Evolutionary conservation across 2,888 invertebrate species (phyloP).

Genomic region (Synergus laeviventris): DNA sequence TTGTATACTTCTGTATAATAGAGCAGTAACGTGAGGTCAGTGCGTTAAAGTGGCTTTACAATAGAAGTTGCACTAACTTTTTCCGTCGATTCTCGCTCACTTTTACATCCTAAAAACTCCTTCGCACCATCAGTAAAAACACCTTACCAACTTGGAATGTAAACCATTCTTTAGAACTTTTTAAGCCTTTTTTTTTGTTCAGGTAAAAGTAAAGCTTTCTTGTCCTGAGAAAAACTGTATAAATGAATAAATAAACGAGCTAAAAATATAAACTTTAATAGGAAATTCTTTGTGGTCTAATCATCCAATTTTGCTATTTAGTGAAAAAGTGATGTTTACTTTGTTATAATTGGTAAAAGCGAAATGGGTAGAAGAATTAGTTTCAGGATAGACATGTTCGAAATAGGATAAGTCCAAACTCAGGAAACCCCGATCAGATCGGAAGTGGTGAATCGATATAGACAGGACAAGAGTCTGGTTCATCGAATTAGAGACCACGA

Average conservation of each 20-base stretch:
- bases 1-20: constrained; percentile 34
- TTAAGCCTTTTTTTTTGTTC: background rate
- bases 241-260: background rate
- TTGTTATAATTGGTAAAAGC: background rate
- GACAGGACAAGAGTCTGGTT: background rate
- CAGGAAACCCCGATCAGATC: background rate
- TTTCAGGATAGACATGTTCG: constrained; percentile 4
- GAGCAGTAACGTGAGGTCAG: constrained; percentile 20
- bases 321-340: background rate
- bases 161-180: background rate
- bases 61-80: constrained; percentile 23
- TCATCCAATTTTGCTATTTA: background rate
- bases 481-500: constrained; percentile 14
- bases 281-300: too few species aligned
- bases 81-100: constrained; percentile 16
- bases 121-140: constrained; percentile 29
- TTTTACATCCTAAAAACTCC: constrained; percentile 1
- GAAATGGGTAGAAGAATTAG: background rate
- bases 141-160: background rate
- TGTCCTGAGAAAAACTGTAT: background rate
- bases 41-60: constrained; percentile 31
- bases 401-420: constrained; percentile 13
- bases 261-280: background rate
- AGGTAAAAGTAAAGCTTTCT: background rate
- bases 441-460: constrained; percentile 9